Percentiles rank a stretch among this genome's conserved stretches.
Conservation (phyloP, 2,113 vertebrate species). For the Trichomycterus rosablanca region DNA sequence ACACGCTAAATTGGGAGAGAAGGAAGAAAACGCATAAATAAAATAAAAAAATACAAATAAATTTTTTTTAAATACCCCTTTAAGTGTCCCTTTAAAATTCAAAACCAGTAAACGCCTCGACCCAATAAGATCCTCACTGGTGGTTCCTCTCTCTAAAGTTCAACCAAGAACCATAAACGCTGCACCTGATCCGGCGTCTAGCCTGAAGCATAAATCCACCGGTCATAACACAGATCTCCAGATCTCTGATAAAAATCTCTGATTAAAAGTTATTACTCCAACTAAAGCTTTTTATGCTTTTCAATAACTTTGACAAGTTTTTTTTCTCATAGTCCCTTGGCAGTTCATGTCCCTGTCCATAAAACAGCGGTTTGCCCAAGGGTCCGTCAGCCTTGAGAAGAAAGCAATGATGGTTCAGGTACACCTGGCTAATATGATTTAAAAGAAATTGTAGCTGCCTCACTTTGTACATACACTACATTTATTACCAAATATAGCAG, state of each 20-base stretch:
- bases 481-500: constrained; percentile 18
- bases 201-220: neutral
- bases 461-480: constrained; percentile 16
- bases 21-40: too few relatives aligned
- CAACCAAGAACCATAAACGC: too few relatives aligned
- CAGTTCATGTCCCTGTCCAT: constrained; percentile 15
- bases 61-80: too few relatives aligned
- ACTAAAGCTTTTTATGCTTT: constrained; percentile 16
- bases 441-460: constrained; percentile 20
- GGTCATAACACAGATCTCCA: neutral
- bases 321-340: constrained; percentile 4
- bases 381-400: constrained; percentile 20
- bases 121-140: too few relatives aligned
- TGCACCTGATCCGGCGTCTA: neutral
- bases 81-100: too few relatives aligned
- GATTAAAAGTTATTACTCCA: too few relatives aligned
- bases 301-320: constrained; percentile 29
- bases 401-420: constrained; percentile 28
- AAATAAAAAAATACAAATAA: too few relatives aligned
- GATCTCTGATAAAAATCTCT: neutral
- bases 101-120: too few relatives aligned
- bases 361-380: constrained; percentile 7
- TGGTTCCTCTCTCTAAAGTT: too few relatives aligned
- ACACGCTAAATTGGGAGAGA: too few relatives aligned
- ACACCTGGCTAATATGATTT: constrained; percentile 25